Evolutionary conservation across 1,140 invertebrate genomes (phyloP).

Genomic region (Formica selysi): DNA sequence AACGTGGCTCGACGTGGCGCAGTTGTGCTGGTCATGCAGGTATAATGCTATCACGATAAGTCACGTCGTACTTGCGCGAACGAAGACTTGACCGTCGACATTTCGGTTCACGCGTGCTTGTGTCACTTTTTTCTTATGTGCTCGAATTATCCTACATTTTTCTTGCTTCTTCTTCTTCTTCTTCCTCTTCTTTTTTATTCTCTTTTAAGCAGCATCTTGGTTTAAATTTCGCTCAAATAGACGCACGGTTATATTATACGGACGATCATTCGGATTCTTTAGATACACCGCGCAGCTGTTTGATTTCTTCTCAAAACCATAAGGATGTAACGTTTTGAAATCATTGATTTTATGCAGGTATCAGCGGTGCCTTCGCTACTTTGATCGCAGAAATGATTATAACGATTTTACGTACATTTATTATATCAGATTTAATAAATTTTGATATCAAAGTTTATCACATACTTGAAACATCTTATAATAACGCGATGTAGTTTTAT

Average conservation of each 20-base stretch:
- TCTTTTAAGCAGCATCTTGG: neutral
- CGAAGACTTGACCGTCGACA: neutral
- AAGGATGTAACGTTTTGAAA: constrained; percentile 8
- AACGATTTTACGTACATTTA: constrained; percentile 40
- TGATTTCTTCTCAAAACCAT: constrained; percentile 27
- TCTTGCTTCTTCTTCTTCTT: neutral
- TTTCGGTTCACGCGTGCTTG: constrained; percentile 27
- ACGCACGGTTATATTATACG: neutral
- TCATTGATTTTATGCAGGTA: constrained; percentile 3
- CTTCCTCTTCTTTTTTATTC: neutral
- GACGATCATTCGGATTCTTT: constrained; percentile 39
- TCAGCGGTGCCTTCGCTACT: neutral
- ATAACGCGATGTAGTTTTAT: neutral
- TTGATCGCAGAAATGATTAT: constrained; percentile 55
- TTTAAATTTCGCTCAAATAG: constrained; percentile 45
- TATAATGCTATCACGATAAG: constrained; percentile 62
- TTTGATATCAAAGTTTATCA: constrained; percentile 34
- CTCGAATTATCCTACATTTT: constrained; percentile 17
- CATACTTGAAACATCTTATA: neutral
- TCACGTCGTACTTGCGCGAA: neutral
- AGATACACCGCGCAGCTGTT: constrained; percentile 3
- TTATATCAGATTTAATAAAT: constrained; percentile 41
- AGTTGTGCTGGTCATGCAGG: constrained; percentile 3
- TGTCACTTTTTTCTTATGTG: neutral
- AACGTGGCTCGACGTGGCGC: constrained; percentile 58